These are phyloP conservation scores for Nyctereutes procyonoides DNA, from an alignment of 2,113 vertebrate genomes.

Conservation along the genomic window DNA sequence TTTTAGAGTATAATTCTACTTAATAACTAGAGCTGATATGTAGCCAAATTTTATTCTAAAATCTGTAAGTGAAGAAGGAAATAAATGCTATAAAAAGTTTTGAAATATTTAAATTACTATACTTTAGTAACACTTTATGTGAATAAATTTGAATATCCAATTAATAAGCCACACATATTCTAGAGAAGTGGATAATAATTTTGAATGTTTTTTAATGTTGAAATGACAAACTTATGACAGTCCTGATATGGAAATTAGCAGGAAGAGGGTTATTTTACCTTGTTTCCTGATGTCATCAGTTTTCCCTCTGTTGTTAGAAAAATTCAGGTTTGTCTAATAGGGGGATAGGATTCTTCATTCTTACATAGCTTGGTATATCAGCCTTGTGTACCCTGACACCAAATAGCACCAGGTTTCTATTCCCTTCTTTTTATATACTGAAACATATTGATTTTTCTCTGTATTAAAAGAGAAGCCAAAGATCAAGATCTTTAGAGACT, in stretches of 20 bases:
- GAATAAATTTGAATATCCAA: slow-evolving; percentile 24
- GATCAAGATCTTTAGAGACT: background rate
- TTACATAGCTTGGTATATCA: background rate
- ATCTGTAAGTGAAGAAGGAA: background rate
- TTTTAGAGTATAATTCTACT: background rate
- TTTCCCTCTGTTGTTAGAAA: background rate
- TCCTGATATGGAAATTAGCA: background rate
- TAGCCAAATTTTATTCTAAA: background rate
- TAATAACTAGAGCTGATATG: background rate
- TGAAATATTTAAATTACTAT: background rate
- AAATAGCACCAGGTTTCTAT: background rate
- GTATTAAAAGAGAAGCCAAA: background rate
- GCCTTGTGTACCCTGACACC: background rate
- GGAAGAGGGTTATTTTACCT: background rate
- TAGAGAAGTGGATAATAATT: background rate
- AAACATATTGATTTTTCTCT: background rate
- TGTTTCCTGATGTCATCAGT: background rate
- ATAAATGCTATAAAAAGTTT: background rate
- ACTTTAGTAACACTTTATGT: background rate
- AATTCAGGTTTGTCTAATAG: background rate
- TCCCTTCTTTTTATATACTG: background rate
- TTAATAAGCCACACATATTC: slow-evolving; percentile 1
- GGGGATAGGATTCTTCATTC: background rate
- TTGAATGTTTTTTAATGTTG: background rate
- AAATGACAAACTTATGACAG: background rate